These are phyloP conservation scores for Trichogramma evanescens DNA, from an alignment of 2,888 invertebrate species.

Conservation along the genomic window DNA sequence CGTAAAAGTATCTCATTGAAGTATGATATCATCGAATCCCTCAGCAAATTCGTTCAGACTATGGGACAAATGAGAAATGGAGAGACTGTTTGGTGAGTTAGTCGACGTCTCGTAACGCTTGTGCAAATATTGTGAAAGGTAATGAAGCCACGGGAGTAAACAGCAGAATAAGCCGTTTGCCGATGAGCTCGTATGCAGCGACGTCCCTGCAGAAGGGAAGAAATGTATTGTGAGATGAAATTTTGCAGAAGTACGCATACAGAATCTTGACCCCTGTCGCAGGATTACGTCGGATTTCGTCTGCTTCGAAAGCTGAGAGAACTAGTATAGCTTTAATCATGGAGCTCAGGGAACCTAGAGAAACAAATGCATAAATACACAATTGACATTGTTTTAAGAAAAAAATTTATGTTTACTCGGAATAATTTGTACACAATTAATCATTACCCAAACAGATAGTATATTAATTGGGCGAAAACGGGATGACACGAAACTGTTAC, in stretches of 20 bases:
- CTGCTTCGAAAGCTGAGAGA: background rate
- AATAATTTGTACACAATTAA: no score
- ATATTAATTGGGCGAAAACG: no score
- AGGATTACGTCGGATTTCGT: slow-evolving; percentile 35
- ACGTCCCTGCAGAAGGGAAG: background rate
- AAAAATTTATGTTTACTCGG: no score
- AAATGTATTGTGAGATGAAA: slow-evolving; percentile 4
- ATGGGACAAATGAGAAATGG: slow-evolving; percentile 11
- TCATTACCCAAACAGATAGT: no score
- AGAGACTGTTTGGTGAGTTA: background rate
- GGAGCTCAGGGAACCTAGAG: no score
- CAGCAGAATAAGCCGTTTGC: slow-evolving; percentile 23
- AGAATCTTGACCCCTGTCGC: slow-evolving; percentile 36
- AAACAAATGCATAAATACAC: no score
- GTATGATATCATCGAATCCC: background rate
- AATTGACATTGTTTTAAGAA: no score
- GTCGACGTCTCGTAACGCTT: slow-evolving; percentile 35
- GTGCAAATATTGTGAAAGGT: slow-evolving; percentile 45
- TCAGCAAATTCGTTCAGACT: slow-evolving; percentile 3
- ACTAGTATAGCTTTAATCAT: slow-evolving; percentile 12
- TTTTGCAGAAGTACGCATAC: slow-evolving; percentile 22
- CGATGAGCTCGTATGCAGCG: slow-evolving; percentile 9
- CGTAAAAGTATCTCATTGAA: no score
- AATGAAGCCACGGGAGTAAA: slow-evolving; percentile 44
- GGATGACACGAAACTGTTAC: no score